Conservation (phyloP, 2,113 vertebrate species). For the Podilymbus podiceps region DNA sequence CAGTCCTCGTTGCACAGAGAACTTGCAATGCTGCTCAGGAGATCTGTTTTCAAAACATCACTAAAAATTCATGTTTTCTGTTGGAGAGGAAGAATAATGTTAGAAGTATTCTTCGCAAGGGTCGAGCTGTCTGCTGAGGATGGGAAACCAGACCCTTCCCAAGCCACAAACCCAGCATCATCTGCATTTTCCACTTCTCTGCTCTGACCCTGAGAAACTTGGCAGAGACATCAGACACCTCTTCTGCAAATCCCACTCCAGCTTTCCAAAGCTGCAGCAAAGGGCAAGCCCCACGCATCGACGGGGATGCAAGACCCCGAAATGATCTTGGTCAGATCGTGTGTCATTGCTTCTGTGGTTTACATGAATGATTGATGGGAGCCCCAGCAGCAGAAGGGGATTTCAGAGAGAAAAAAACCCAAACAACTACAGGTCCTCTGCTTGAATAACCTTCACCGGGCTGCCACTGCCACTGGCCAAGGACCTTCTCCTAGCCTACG, state of each 20-base stretch:
- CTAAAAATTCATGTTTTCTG: background rate
- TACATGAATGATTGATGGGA: background rate
- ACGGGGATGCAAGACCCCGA: background rate
- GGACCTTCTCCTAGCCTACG: background rate
- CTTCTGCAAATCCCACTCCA: background rate
- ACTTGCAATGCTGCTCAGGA: background rate
- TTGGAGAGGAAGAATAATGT: background rate
- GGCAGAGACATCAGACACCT: background rate
- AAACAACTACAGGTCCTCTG: background rate
- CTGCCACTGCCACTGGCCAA: background rate
- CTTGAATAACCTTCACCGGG: background rate
- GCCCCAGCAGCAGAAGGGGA: background rate
- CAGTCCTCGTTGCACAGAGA: background rate
- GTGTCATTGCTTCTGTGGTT: background rate
- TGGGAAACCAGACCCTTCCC: background rate
- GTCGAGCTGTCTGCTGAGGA: background rate
- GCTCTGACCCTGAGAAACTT: background rate
- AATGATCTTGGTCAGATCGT: rapidly evolving
- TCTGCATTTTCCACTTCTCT: background rate
- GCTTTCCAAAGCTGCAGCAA: background rate
- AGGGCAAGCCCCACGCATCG: rapidly evolving
- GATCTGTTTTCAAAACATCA: background rate
- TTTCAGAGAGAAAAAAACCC: background rate
- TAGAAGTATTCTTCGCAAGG: background rate
- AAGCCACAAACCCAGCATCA: background rate